Base-by-base conservation (phyloP, 2,113 vertebrate genomes). In the Muntiacus reevesi region DNA sequence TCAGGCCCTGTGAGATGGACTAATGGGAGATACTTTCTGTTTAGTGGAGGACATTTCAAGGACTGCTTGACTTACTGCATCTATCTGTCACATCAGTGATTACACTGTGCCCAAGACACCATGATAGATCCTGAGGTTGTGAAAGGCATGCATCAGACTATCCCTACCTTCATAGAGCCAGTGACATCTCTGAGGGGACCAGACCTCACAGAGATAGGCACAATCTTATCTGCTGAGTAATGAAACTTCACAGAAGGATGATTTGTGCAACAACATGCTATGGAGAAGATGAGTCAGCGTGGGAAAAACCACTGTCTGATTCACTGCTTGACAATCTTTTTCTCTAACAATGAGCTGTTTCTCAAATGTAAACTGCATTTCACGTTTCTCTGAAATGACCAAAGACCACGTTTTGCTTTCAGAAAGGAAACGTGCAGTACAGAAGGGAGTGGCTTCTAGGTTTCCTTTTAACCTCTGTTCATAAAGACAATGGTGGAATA, bases 361-460 rank as follows among this genome's bases (percentile, higher is more conserved):
- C 92, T 64, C 55, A 92, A 92, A 79, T 84, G 54, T 82, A 81
- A 91, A 92, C 67, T 90, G 16, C 86, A 78, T 92, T 84, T 94
- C 64, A 94, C 30, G 74, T 85, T 87, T 96, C 79, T 97, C 45
- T 81, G 90, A 95, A 95, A 96, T 96, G 64, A 97, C 59, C 47
- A 92, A 71, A 93, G 54, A 27, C n/a, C 5, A 76, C 17, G 0
- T 89, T 71, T 89, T 21, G 43, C 60, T 93, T 91, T 83, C n/a
- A 84, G 67, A 90, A 93, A 55, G 60, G 43, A 89, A 95, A 83
- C 64, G 13, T 36, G 15, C 3, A 43, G 2, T 25, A 64, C 2
- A 30, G n/a, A 17, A 71, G 54, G 67, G 21, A 96, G 23, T 76
- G 54, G 52, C 64, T 82, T 87, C 62, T 47, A 74, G 8, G 33